Evolutionary conservation across 2,113 vertebrate genomes (phyloP).

Genomic region (Lampris incognitus): DNA sequence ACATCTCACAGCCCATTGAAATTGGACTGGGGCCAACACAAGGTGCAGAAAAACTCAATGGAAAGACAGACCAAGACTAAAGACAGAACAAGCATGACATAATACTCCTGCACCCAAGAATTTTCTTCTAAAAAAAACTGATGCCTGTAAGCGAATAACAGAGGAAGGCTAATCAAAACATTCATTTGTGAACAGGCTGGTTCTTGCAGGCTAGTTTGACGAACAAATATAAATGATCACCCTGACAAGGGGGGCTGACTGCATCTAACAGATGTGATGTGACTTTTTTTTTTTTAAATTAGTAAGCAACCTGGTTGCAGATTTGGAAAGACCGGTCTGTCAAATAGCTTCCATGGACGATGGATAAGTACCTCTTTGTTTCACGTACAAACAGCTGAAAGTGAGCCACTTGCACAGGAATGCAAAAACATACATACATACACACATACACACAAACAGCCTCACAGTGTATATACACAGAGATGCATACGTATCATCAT

Average conservation of each 20-base stretch:
- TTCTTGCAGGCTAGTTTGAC: conserved; percentile 5
- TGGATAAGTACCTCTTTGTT: conserved; percentile 40
- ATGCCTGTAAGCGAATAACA: neutral
- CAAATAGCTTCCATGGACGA: conserved; percentile 22
- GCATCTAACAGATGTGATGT: neutral
- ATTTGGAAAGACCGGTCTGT: conserved; percentile 58
- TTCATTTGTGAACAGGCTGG: neutral
- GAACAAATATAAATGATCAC: neutral
- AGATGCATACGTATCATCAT: neutral
- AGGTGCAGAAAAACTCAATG: neutral
- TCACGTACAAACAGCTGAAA: conserved; percentile 28
- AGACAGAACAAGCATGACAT: neutral
- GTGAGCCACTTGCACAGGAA: conserved; percentile 1
- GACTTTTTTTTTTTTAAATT: no score
- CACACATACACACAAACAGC: conserved; percentile 29
- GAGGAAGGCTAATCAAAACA: neutral
- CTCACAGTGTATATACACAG: conserved; percentile 10
- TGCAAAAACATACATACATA: neutral
- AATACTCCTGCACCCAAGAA: conserved; percentile 15
- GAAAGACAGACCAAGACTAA: neutral
- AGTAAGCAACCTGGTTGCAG: neutral
- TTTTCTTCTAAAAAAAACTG: neutral
- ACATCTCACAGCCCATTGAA: no score
- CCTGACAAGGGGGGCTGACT: conserved; percentile 5
- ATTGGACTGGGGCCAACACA: no score